Base-by-base conservation (phyloP, 2,888 invertebrate genomes). In the Calameuta pallipes region DNA sequence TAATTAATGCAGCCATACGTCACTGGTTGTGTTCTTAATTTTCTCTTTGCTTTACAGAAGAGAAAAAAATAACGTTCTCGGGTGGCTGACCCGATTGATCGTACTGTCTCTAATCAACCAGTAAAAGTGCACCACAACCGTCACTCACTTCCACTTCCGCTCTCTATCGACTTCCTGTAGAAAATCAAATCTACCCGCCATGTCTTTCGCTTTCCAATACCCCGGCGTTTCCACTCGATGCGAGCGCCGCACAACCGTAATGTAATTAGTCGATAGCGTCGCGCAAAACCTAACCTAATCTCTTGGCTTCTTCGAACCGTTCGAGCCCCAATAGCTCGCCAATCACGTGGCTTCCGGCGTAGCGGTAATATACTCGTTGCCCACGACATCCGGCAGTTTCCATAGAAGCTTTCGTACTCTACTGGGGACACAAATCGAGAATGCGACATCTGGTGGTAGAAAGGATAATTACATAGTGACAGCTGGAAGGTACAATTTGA, bases 31-130 rank as follows among this genome's bases (percentile, higher is more conserved):
- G 56, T 9, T 56, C 9, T 23, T 2, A 56, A 56, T 23, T 23
- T 56, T 56, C 23, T 56, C 9, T 56, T 23, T 15, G 9, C 56
- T 56, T 23, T 23, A 56, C 0, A 41, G 41, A 56, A 41, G 41
- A 56, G 9, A 23, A 56, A 56, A 41, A 4, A 23, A 56, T 56
- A 6, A 15, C 6, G 1, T 56, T 56, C 2, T 23, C 23, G 9
- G 56, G 23, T 56, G 2, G 56, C 56, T 56, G 56, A 23, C 56
- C 23, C 23, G 56, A 9, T 1, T 56, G 56, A 9, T 23, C 56
- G 56, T 56, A 56, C 56, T 56, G 56, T 56, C 56, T 56, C 9
- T 23, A 56, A 23, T 23, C 91, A 77, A 94, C 93, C 69, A 94
- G 89, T 0, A 94, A 56, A 23, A 56, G 56, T 56, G 9, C 23